These are phyloP conservation scores for Drosophila tanythrix DNA, from an alignment of 2,888 invertebrate species.

Conservation along the genomic window DNA sequence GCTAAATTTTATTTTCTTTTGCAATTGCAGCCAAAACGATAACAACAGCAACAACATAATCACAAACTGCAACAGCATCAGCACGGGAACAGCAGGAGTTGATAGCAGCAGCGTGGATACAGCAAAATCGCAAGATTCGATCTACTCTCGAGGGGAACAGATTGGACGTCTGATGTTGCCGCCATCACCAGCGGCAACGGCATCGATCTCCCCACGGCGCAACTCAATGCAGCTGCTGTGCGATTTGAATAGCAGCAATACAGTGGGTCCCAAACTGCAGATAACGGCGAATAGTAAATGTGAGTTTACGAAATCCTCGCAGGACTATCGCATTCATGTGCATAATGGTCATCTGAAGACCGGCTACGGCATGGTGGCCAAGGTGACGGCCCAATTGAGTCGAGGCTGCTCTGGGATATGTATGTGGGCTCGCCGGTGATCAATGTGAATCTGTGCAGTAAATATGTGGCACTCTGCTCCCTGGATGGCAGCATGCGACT, in stretches of 20 bases:
- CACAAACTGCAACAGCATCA: slow-evolving; percentile 3
- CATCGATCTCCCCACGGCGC: slow-evolving; percentile 20
- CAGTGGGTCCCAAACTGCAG: slow-evolving; percentile 66
- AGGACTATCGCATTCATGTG: slow-evolving; percentile 86
- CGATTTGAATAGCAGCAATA: slow-evolving; percentile 35
- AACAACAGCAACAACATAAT: slow-evolving; percentile 1
- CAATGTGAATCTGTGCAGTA: slow-evolving; percentile 83
- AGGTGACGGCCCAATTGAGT: slow-evolving; percentile 86
- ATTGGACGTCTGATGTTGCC: slow-evolving; percentile 40
- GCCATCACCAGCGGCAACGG: slow-evolving; percentile 14
- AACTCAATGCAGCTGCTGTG: slow-evolving; percentile 31
- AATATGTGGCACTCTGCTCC: slow-evolving; percentile 83
- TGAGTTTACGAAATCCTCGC: slow-evolving; percentile 84
- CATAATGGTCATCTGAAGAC: slow-evolving; percentile 86
- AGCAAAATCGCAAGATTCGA: slow-evolving; percentile 17
- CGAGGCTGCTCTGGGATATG: slow-evolving; percentile 89
- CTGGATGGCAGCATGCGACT: slow-evolving; percentile 83
- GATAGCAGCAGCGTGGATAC: slow-evolving; percentile 17
- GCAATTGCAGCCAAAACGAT: not conserved
- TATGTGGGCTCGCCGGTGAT: slow-evolving; percentile 86
- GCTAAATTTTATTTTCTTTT: not conserved
- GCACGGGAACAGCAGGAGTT: not conserved
- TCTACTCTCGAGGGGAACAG: slow-evolving; percentile 11
- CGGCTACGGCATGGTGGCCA: slow-evolving; percentile 87
- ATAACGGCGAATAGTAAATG: slow-evolving; percentile 75